Evolutionary conservation across 2,797 vertebrate genomes (phyloP).

Genomic region (Muscicapa comitata): DNA sequence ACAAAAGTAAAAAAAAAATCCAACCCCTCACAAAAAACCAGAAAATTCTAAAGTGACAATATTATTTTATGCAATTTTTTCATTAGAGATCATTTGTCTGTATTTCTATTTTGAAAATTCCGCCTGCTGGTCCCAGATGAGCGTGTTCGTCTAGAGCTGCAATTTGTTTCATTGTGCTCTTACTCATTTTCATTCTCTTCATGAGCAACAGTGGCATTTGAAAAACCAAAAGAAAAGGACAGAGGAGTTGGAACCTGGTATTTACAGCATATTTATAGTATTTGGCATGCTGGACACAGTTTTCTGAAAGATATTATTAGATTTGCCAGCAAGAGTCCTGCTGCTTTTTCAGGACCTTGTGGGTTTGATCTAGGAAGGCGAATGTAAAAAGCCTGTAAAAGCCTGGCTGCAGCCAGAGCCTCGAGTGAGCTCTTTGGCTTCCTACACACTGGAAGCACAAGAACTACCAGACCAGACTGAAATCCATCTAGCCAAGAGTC

Average conservation of each 20-base stretch:
- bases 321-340: background rate
- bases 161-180: conserved; percentile 47
- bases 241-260: background rate
- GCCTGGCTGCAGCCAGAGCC: background rate
- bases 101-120: conserved; percentile 28
- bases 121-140: background rate
- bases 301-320: conserved; percentile 45
- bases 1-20: background rate
- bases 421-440: background rate
- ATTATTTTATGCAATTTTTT: conserved; percentile 6
- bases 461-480: background rate
- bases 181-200: conserved; percentile 42
- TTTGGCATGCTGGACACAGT: background rate
- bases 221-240: conserved; percentile 27
- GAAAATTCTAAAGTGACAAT: background rate
- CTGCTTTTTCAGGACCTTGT: conserved; percentile 29
- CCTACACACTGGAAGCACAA: background rate
- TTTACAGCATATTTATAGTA: conserved; percentile 40
- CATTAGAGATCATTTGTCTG: conserved; percentile 8
- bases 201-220: conserved; percentile 25
- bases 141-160: background rate
- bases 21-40: background rate
- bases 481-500: background rate
- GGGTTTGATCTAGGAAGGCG: background rate
- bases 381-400: background rate